Base-by-base conservation (phyloP, 2,888 invertebrate genomes). In the Apoderus coryli region DNA sequence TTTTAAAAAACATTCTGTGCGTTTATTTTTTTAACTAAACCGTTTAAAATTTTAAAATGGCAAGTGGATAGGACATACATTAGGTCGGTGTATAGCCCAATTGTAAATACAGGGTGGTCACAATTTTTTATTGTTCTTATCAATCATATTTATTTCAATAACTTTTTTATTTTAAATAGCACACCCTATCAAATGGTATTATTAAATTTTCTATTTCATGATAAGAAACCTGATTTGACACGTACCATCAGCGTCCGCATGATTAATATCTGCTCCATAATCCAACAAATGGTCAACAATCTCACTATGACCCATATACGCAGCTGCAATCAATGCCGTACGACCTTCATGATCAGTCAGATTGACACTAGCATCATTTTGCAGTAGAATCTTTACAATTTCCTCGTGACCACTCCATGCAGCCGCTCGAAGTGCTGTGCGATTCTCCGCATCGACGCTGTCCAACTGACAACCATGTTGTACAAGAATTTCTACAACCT, bases 331-430 rank as follows among this genome's bases (percentile, higher is more conserved):
- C 24, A 93, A 65, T 0, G 93, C 88, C 0, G 93, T 93, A 40
- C 93, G 70, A 34, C 57, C 86, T 37, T 89, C 88, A 15, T 81
- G 77, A 58, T 93, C 93, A 3, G 85, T 79, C 12, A 75, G 67
- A 56, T 85, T 85, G 0, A 82, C 76, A 44, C 69, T 71, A 0
- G 85, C 84, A 0, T 81, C 80, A 28, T 80, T 73, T 33, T 76
- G 73, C 25, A 84, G 61, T 10, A 85, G 63, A 4, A 76, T 72
- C 40, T 72, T 69, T 1, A 84, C 76, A 25, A 84, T 82, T 42
- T 81, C 78, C 45, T 80, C 80, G 59, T 92, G 89, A 0, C 92
- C 92, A 22, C 89, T 89, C 92, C 92, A 92, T 1, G 89, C 82
- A 0, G 89, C 89, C 25, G 85, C 84, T 23, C 90, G 71, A 32